Percentiles rank a stretch among this genome's conserved stretches.
Evolutionary conservation across 2,113 vertebrate species (phyloP).

Genomic region (Lathamus discolor): DNA sequence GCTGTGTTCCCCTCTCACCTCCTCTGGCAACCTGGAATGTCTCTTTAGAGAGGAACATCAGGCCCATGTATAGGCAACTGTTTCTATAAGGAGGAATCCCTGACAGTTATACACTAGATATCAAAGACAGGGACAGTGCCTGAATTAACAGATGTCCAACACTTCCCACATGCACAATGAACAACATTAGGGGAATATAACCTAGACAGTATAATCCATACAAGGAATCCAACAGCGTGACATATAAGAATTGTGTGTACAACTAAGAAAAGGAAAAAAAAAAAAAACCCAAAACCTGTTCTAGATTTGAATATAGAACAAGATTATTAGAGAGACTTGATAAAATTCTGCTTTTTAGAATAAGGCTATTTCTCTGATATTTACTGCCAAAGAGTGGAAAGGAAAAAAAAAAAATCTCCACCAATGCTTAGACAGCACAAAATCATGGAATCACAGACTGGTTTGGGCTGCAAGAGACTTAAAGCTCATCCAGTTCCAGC

Average conservation of each 20-base stretch:
- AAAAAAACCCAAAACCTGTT: fast-evolving
- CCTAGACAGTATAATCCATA: not conserved
- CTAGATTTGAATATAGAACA: not conserved
- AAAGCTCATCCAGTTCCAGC: not conserved
- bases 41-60: no score
- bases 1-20: not conserved
- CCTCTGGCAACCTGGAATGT: not conserved
- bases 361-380: not conserved
- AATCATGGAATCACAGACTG: not conserved
- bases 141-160: not conserved
- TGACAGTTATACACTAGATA: not conserved
- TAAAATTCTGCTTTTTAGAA: not conserved
- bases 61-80: fast-evolving
- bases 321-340: not conserved
- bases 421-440: not conserved
- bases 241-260: fast-evolving
- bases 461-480: not conserved
- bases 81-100: not conserved
- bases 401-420: not conserved
- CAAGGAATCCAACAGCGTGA: fast-evolving
- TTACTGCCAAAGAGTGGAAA: not conserved
- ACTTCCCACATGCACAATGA: not conserved
- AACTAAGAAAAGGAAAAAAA: not conserved
- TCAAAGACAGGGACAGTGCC: not conserved
- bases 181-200: not conserved